phyloP scores from a whole-genome alignment of 2,113 vertebrate species.

The Neotragus moschatus region DNA sequence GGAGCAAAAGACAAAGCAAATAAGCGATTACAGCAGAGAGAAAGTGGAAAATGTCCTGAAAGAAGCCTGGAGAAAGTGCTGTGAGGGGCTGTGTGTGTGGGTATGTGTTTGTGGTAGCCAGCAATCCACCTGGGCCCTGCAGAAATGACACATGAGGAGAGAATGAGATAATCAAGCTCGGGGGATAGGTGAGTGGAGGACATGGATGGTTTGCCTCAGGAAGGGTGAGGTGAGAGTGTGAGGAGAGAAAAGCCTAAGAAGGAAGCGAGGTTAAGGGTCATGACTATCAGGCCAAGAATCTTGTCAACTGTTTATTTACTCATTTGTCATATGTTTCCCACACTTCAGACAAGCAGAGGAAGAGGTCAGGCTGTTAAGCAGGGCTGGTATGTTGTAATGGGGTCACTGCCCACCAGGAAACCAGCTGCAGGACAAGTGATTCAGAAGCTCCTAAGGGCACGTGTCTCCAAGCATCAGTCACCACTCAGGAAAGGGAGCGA shows the following conservation, averaged over 20 bases:
- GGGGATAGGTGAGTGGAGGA: background rate
- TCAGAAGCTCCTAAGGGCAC: background rate
- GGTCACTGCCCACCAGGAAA: background rate
- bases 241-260: background rate
- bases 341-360: background rate
- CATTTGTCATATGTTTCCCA: background rate
- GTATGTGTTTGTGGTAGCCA: rapidly evolving
- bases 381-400: background rate
- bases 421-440: background rate
- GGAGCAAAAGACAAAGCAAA: background rate
- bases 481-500: background rate
- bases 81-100: background rate
- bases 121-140: background rate
- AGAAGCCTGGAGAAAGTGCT: background rate
- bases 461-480: background rate
- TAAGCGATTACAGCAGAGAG: rapidly evolving
- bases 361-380: background rate
- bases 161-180: background rate
- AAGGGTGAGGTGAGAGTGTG: background rate
- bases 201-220: background rate
- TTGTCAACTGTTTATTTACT: background rate
- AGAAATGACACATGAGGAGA: background rate
- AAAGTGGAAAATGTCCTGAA: too few species aligned
- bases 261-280: background rate
- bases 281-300: background rate